Conservation (phyloP, 2,888 invertebrate species). For the Andrena fulva region DNA sequence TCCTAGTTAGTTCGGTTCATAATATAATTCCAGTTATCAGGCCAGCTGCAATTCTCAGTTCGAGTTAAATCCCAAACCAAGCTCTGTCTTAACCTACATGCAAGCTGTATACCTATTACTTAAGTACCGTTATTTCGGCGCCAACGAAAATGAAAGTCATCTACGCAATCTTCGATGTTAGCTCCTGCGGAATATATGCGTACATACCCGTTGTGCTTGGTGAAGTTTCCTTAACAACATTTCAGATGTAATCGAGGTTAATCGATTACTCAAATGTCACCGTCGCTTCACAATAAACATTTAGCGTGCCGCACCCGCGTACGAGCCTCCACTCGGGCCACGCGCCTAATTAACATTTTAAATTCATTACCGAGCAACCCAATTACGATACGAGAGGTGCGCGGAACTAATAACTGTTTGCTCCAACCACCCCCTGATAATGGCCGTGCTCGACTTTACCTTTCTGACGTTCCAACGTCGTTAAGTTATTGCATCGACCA, state of each 20-base stretch:
- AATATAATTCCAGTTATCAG: no score
- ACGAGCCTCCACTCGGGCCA: neutral
- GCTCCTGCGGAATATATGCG: no score
- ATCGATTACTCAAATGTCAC: constrained; percentile 37
- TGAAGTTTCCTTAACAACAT: neutral
- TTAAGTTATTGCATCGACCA: constrained; percentile 34
- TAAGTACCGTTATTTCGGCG: no score
- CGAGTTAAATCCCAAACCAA: no score
- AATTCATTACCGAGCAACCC: constrained; percentile 54
- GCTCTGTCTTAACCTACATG: no score
- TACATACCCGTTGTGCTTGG: no score
- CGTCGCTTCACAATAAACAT: constrained; percentile 19
- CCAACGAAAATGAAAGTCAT: no score
- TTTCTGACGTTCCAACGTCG: constrained; percentile 20
- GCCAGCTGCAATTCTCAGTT: no score
- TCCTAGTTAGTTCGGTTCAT: no score
- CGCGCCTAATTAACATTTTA: constrained; percentile 50
- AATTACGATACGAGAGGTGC: constrained; percentile 31
- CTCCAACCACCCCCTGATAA: constrained; percentile 43
- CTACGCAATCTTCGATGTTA: no score
- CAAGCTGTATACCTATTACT: no score
- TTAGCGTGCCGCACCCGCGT: constrained; percentile 8
- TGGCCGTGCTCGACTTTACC: constrained; percentile 17
- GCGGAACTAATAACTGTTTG: constrained; percentile 52
- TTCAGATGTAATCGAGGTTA: constrained; percentile 1